Evolutionary conservation across 2,888 invertebrate species (phyloP), one percentile per base, ranked within the genome.

Genomic region (Ypsolopha sequella): DNA sequence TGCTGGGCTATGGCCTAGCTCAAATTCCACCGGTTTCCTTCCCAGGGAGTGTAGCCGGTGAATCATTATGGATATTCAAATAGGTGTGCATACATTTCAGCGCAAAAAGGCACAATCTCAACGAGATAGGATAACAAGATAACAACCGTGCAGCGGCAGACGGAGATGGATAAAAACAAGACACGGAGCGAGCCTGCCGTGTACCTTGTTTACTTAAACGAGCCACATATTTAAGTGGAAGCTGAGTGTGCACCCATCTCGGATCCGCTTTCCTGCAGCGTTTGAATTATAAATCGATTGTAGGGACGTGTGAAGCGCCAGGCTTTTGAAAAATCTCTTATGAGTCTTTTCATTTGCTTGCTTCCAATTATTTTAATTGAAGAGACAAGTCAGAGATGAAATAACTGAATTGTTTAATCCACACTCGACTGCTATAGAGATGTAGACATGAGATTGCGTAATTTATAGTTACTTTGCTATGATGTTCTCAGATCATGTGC

Each of bases 61-160:
- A 53, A 54, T 57, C 56, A 56, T 57, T 58, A 58, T 52, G 56
- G 52, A 53, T 55, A 55, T 56, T 58, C 54, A 55, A 56, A 58
- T 54, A 58, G 57, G 60, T 61, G 60, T 62, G 60, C 60, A 60
- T 65, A 63, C 60, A 64, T 63, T 58, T 61, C 59, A 58, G 62
- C 58, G 68, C 76, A 85, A 84, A 84, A 82, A 82, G 79, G 39
- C 68, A 79, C 75, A 80, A 82, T 82, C 81, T 79, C 68, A 63
- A 64, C 70, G 69, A 79, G 85, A 84, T 85, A 82, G 82, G 80
- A 80, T 84, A 86, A 86, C 84, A 84, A 84, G 85, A 84, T 86
- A 85, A 85, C 80, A 76, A 84, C 75, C 81, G 74, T 74, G 74
- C 72, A 79, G 73, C 80, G 78, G 72, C 68, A 63, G 66, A 71